A percentile compares a stretch with the other conserved stretches of the same genome.
phyloP scores from a whole-genome alignment of 2,888 invertebrate species.

The Drosophila mimetica region DNA sequence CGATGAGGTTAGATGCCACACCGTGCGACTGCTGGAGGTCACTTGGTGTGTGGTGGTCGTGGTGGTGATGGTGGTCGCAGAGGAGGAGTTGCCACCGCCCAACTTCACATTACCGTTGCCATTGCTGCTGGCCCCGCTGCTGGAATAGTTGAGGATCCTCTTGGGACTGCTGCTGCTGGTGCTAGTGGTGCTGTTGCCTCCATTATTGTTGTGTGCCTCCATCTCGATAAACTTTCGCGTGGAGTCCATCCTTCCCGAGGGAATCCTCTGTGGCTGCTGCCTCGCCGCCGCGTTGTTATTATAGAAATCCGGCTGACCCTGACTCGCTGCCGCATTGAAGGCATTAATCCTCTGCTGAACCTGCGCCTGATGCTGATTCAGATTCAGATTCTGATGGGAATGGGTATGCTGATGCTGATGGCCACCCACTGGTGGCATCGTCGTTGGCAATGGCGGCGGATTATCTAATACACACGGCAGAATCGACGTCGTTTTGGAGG shows the following conservation, averaged over 20 bases:
- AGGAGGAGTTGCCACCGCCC: constrained; percentile 32
- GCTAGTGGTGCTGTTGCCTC: constrained; percentile 28
- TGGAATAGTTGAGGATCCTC: constrained; percentile 64
- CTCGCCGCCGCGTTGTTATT: constrained; percentile 47
- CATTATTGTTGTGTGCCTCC: constrained; percentile 63
- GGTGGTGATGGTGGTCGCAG: constrained; percentile 54
- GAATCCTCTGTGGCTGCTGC: constrained; percentile 60
- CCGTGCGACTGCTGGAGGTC: constrained; percentile 82
- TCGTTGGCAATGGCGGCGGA: constrained; percentile 84
- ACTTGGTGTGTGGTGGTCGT: constrained; percentile 54
- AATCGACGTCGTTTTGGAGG: constrained; percentile 34
- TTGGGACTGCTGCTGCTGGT: constrained; percentile 61
- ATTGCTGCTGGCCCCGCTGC: constrained; percentile 70
- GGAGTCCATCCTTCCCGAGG: constrained; percentile 65
- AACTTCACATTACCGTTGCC: constrained; percentile 69
- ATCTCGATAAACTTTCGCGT: constrained; percentile 81
- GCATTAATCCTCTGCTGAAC: constrained; percentile 82
- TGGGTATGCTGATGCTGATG: constrained; percentile 48
- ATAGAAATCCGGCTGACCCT: constrained; percentile 63
- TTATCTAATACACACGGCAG: constrained; percentile 75
- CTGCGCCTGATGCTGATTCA: constrained; percentile 67
- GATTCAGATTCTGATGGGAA: constrained; percentile 55
- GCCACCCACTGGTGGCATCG: constrained; percentile 83
- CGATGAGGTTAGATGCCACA: constrained; percentile 82
- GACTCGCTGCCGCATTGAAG: constrained; percentile 78